phyloP scores from a whole-genome alignment of 1,140 invertebrate genomes.

The Cepaea nemoralis region DNA sequence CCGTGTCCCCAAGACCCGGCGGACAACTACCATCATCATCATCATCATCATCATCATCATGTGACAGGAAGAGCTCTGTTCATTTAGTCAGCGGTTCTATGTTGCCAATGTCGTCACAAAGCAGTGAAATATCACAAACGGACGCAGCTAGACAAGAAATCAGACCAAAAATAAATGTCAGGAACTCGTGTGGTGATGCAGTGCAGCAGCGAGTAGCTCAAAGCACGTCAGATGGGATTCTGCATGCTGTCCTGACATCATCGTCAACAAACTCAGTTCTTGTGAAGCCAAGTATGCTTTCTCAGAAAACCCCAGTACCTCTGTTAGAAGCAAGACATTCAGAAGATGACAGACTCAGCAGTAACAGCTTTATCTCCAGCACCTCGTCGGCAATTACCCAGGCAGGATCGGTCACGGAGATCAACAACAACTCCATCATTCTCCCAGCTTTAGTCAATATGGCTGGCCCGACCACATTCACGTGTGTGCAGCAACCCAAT shows the following conservation, averaged over 20 bases:
- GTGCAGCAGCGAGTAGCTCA: neutral
- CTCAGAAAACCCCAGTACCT: neutral
- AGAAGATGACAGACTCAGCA: neutral
- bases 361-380: neutral
- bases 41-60: conserved; percentile 67
- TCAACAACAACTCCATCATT: conserved; percentile 28
- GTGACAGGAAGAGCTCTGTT: neutral
- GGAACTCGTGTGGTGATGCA: neutral
- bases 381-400: neutral
- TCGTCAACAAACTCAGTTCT: neutral
- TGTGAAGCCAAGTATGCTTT: neutral
- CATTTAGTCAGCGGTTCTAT: neutral
- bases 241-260: neutral
- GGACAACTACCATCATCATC: neutral
- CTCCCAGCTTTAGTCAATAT: neutral
- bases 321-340: neutral
- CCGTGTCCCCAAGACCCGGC: neutral
- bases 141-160: neutral
- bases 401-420: neutral
- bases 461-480: neutral
- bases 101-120: neutral
- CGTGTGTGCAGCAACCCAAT: neutral
- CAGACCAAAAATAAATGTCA: neutral
- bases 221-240: neutral
- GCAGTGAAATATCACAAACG: neutral